A percentile compares a stretch with the other conserved stretches of the same genome.
Evolutionary conservation across 2,797 vertebrate species (phyloP).

Genomic region (Catostomus latipinnis): DNA sequence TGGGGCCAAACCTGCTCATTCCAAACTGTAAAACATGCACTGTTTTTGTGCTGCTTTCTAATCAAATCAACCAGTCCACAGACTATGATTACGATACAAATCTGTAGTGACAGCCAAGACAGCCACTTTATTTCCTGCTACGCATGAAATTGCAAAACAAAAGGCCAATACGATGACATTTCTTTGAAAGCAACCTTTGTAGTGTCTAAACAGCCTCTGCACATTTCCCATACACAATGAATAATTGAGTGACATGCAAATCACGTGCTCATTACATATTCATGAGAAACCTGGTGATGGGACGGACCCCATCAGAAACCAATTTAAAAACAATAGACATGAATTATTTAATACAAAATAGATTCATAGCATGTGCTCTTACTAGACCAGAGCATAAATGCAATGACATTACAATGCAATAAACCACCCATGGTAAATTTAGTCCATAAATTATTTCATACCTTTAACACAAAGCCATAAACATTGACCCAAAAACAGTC

Average conservation of each 20-base stretch:
- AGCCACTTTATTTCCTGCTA: conserved; percentile 2
- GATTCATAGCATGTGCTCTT: conserved; percentile 21
- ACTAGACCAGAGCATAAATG: not conserved
- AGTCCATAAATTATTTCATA: conserved; percentile 31
- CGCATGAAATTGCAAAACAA: not conserved
- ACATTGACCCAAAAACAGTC: not conserved
- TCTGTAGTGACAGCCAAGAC: not conserved
- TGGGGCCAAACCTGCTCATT: conserved; percentile 72
- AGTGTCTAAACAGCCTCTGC: conserved; percentile 61
- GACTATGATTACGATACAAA: conserved; percentile 40
- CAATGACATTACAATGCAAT: not conserved
- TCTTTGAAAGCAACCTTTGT: conserved; percentile 7
- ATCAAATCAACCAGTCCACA: conserved; percentile 52
- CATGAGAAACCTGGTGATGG: conserved; percentile 53
- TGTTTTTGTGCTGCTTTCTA: conserved; percentile 60
- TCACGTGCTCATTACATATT: conserved; percentile 53
- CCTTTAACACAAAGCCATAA: conserved; percentile 24
- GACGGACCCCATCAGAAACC: conserved; percentile 44
- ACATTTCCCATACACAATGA: conserved; percentile 64
- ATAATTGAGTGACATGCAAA: conserved; percentile 70
- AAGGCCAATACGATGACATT: conserved; percentile 12
- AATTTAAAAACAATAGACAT: conserved; percentile 58
- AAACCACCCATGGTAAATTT: conserved; percentile 23
- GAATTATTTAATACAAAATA: conserved; percentile 37
- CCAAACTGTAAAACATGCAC: conserved; percentile 67